Conservation (phyloP, 2,888 invertebrate species). For the Philopedon plagiatum region DNA sequence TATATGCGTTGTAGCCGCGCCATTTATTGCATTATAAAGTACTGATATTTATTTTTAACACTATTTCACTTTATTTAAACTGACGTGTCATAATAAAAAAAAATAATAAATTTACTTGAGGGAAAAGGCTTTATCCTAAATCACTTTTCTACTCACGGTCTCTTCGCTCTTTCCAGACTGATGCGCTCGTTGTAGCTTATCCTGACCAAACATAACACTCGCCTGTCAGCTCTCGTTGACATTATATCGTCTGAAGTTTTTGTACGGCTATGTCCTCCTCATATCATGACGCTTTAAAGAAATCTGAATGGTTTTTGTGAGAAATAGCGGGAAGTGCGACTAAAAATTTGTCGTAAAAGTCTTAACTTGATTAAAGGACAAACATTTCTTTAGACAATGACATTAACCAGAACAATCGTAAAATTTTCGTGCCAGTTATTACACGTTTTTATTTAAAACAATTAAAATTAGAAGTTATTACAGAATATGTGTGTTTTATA, state of each 20-base stretch:
- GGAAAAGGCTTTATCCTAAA: slow-evolving; percentile 19
- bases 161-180: slow-evolving; percentile 12
- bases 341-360: slow-evolving; percentile 49
- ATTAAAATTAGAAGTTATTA: too few relatives aligned
- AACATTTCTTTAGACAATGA: neutral
- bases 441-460: too few relatives aligned
- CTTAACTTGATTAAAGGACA: slow-evolving; percentile 52
- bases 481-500: too few relatives aligned
- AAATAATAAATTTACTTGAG: slow-evolving; percentile 24
- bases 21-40: neutral
- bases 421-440: too few relatives aligned
- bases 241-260: slow-evolving; percentile 40
- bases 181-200: slow-evolving; percentile 30
- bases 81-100: slow-evolving; percentile 18
- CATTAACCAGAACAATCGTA: too few relatives aligned
- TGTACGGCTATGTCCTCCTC: slow-evolving; percentile 15
- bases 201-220: slow-evolving; percentile 39
- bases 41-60: too few relatives aligned
- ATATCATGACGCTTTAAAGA: slow-evolving; percentile 9
- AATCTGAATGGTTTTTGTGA: slow-evolving; percentile 16
- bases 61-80: neutral
- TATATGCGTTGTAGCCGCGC: too few relatives aligned
- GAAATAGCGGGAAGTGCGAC: slow-evolving; percentile 54
- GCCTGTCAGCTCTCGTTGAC: slow-evolving; percentile 42
- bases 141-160: slow-evolving; percentile 26